A percentile compares a stretch with the other conserved stretches of the same genome.
Conservation (phyloP, 2,888 invertebrate species). For the Holacanthella duospinosa region DNA sequence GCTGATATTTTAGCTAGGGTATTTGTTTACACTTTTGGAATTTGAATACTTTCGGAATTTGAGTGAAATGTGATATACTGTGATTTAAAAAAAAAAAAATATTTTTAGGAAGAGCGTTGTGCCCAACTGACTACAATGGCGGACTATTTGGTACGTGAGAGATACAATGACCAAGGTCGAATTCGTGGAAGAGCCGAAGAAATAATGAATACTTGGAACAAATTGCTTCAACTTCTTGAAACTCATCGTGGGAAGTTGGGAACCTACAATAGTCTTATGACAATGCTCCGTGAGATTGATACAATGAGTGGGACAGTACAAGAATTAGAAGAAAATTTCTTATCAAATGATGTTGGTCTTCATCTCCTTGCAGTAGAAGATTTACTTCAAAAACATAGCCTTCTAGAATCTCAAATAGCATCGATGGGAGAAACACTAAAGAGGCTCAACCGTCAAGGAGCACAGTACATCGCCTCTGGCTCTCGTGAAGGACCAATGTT, state of each 20-base stretch:
- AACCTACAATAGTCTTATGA: conserved; percentile 73
- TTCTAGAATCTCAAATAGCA: conserved; percentile 82
- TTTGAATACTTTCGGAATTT: too few relatives aligned
- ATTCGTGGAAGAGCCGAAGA: conserved; percentile 61
- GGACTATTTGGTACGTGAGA: conserved; percentile 77
- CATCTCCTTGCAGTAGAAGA: conserved; percentile 93
- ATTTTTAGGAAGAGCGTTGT: conserved; percentile 70
- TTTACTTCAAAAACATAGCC: conserved; percentile 79
- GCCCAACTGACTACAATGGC: conserved; percentile 89
- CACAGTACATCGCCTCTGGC: conserved; percentile 49
- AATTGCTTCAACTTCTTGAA: conserved; percentile 71
- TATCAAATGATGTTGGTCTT: conserved; percentile 79
- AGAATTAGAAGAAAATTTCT: conserved; percentile 66
- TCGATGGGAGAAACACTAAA: conserved; percentile 76
- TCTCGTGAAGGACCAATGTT: conserved; percentile 53
- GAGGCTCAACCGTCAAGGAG: conserved; percentile 59
- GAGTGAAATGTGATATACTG: not conserved
- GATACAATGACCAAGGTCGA: conserved; percentile 77
- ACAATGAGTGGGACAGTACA: conserved; percentile 71
- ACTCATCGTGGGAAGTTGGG: conserved; percentile 66
- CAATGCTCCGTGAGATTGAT: conserved; percentile 80
- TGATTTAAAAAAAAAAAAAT: too few relatives aligned
- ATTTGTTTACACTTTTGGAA: too few relatives aligned
- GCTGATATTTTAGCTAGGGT: conserved; percentile 84
- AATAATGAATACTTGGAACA: conserved; percentile 76